Evolutionary conservation across 2,888 invertebrate genomes (phyloP).

Genomic region (Eristalis pertinax): DNA sequence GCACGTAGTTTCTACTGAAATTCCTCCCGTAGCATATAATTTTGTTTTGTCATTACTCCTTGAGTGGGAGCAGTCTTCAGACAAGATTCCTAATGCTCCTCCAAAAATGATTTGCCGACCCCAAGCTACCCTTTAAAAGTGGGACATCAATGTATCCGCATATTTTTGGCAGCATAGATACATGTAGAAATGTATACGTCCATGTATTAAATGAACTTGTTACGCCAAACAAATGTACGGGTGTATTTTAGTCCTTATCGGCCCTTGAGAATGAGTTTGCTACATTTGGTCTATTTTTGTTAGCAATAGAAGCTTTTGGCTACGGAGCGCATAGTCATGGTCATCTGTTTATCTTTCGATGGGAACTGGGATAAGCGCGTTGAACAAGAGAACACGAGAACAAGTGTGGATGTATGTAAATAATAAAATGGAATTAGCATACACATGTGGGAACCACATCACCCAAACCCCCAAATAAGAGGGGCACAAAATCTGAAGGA

Average conservation of each 20-base stretch:
- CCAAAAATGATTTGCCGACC: neutral
- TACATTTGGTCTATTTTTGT: neutral
- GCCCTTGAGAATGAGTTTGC: neutral
- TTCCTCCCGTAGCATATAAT: neutral
- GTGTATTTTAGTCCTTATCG: neutral
- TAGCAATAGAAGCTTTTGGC: neutral
- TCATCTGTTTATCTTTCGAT: conserved; percentile 8
- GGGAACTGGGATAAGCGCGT: conserved; percentile 12
- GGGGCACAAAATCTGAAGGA: conserved; percentile 2
- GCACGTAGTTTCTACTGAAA: too few species aligned
- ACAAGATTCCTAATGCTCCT: neutral
- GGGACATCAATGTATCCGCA: neutral
- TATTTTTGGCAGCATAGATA: neutral
- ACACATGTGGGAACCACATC: conserved; percentile 14
- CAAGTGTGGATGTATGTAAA: conserved; percentile 6
- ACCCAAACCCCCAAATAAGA: neutral
- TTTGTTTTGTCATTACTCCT: neutral
- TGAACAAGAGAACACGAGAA: conserved; percentile 23
- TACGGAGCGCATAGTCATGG: conserved; percentile 1
- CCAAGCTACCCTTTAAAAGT: neutral
- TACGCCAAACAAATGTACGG: neutral
- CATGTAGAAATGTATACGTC: too few species aligned
- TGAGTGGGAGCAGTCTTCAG: neutral
- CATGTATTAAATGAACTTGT: neutral
- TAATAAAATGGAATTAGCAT: conserved; percentile 38